Evolutionary conservation across 1,140 invertebrate species (phyloP).

Genomic region (Cyrtorhinus lividipennis): DNA sequence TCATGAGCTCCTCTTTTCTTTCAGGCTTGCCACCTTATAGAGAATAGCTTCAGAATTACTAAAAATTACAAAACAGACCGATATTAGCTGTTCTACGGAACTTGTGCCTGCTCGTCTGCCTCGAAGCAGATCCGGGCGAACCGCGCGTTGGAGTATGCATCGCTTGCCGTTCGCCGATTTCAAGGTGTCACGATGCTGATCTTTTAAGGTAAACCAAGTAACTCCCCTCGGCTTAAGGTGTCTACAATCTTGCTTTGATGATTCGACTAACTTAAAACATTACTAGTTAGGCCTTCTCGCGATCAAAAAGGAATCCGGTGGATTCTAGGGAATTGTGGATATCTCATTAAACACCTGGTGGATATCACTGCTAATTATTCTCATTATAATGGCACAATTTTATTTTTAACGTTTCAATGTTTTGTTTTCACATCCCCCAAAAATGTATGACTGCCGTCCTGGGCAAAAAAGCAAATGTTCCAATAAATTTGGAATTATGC

Average conservation of each 20-base stretch:
- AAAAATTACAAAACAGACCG: slow-evolving; percentile 59
- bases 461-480: too few species aligned
- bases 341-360: too few species aligned
- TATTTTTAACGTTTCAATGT: too few species aligned
- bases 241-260: too few species aligned
- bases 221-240: neutral
- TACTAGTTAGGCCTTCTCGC: too few species aligned
- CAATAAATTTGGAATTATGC: too few species aligned
- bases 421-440: too few species aligned
- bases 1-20: slow-evolving; percentile 6
- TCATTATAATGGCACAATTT: neutral
- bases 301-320: too few species aligned
- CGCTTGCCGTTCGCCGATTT: slow-evolving; percentile 47
- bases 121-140: neutral
- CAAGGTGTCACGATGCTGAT: slow-evolving; percentile 48
- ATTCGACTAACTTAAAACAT: too few species aligned
- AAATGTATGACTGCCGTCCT: too few species aligned
- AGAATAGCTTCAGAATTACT: slow-evolving; percentile 53
- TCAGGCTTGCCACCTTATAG: slow-evolving; percentile 43
- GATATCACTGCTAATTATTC: neutral
- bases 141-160: slow-evolving; percentile 29
- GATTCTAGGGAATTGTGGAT: too few species aligned
- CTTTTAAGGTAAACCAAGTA: slow-evolving; percentile 31
- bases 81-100: slow-evolving; percentile 46
- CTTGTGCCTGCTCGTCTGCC: slow-evolving; percentile 49